Evolutionary conservation across 2,113 vertebrate species (phyloP).

Genomic region (Paradoxurus hermaphroditus): DNA sequence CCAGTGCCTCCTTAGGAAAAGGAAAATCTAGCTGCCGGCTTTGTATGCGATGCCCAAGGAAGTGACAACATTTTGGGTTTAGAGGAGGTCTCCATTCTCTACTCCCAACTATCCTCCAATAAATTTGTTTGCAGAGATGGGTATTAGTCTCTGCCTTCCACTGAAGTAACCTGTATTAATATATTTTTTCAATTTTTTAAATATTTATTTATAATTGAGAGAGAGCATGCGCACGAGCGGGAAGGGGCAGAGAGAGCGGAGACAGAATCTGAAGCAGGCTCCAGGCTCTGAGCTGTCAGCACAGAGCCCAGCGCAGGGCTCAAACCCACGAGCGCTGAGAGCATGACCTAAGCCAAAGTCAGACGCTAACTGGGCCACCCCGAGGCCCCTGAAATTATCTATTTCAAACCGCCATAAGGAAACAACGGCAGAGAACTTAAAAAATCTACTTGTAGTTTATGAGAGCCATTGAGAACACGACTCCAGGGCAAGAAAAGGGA

Average conservation of each 20-base stretch:
- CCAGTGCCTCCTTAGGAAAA: background rate
- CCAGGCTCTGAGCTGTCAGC: too few species aligned
- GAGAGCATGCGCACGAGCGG: too few species aligned
- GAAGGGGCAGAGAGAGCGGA: too few species aligned
- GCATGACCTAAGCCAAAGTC: too few species aligned
- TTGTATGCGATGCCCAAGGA: background rate
- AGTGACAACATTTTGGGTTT: background rate
- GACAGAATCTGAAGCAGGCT: too few species aligned
- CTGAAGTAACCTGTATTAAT: background rate
- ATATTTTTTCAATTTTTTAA: background rate
- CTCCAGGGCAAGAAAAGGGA: slow-evolving; percentile 46
- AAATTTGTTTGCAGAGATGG: slow-evolving; percentile 42
- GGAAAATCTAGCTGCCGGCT: background rate
- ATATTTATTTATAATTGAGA: too few species aligned
- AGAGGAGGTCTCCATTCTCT: background rate
- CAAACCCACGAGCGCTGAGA: too few species aligned
- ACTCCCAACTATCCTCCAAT: background rate
- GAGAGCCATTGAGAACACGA: slow-evolving; percentile 41
- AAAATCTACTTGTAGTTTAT: slow-evolving; percentile 29
- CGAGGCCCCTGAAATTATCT: background rate
- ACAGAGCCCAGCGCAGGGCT: too few species aligned
- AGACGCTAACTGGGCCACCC: too few species aligned
- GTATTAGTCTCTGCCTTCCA: background rate
- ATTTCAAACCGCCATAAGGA: slow-evolving; percentile 28
- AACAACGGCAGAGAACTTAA: slow-evolving; percentile 57